Conservation (phyloP, 1,140 invertebrate species). For the Sitobion miscanthi region DNA sequence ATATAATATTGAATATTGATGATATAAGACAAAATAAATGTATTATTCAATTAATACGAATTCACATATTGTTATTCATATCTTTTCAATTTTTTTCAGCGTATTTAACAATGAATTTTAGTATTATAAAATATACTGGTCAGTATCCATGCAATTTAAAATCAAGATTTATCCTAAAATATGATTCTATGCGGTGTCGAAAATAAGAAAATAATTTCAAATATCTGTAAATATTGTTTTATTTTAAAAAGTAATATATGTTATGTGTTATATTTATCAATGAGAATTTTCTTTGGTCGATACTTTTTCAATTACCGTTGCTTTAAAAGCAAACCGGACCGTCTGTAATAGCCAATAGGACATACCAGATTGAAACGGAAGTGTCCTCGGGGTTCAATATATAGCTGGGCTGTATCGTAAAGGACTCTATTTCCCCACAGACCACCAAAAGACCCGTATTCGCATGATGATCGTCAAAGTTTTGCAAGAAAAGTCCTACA, state of each 20-base stretch:
- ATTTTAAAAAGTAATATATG: background rate
- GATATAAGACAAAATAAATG: background rate
- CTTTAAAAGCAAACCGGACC: slow-evolving; percentile 24
- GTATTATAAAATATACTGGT: background rate
- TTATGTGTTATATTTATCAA: background rate
- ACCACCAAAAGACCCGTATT: background rate
- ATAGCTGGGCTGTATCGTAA: background rate
- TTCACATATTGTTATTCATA: background rate
- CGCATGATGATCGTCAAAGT: slow-evolving; percentile 33
- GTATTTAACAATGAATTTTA: background rate
- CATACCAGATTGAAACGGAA: slow-evolving; percentile 34
- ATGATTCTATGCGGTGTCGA: background rate
- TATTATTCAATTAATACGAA: background rate
- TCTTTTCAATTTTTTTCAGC: background rate
- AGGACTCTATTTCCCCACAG: slow-evolving; percentile 41
- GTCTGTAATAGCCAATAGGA: background rate
- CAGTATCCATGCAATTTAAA: no score
- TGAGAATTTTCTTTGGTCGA: slow-evolving; percentile 8
- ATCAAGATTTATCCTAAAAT: background rate
- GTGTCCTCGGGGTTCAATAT: slow-evolving; percentile 50
- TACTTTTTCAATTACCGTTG: slow-evolving; percentile 42
- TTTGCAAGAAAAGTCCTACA: slow-evolving; percentile 26
- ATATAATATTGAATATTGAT: background rate
- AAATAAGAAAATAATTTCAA: background rate
- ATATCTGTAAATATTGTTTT: background rate